Evolutionary conservation across 2,113 vertebrate genomes (phyloP).

Genomic region (Monopterus albus): DNA sequence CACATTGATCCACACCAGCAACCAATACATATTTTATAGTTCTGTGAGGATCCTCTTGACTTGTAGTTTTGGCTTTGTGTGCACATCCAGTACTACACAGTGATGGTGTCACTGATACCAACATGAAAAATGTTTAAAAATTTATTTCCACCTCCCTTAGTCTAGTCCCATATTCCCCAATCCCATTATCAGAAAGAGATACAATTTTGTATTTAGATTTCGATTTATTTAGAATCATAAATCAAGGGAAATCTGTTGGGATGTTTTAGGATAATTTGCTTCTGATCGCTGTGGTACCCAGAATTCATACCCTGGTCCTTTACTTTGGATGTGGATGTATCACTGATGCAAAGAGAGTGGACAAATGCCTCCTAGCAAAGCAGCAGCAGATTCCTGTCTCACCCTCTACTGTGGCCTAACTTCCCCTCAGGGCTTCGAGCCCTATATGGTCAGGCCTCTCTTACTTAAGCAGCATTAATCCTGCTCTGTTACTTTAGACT

Average conservation of each 20-base stretch:
- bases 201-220: neutral
- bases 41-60: neutral
- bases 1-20: neutral
- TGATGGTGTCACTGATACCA: neutral
- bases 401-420: conserved; percentile 36
- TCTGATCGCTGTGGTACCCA: neutral
- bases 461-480: conserved; percentile 40
- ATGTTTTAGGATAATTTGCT: conserved; percentile 2
- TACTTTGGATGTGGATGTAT: conserved; percentile 4
- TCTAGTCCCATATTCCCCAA: conserved; percentile 29
- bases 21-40: neutral
- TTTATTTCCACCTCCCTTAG: neutral
- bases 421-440: conserved; percentile 20
- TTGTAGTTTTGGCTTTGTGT: neutral
- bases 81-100: neutral
- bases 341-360: neutral
- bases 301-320: conserved; percentile 18
- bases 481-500: conserved; percentile 47
- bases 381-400: conserved; percentile 38
- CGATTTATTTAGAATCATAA: conserved; percentile 15
- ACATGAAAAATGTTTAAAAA: neutral
- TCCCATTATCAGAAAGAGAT: conserved; percentile 23
- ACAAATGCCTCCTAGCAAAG: neutral
- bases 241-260: conserved; percentile 15
- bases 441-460: conserved; percentile 9